These are phyloP conservation scores for Ephialtes manifestator DNA, from an alignment of 2,888 invertebrate species.

Conservation along the genomic window DNA sequence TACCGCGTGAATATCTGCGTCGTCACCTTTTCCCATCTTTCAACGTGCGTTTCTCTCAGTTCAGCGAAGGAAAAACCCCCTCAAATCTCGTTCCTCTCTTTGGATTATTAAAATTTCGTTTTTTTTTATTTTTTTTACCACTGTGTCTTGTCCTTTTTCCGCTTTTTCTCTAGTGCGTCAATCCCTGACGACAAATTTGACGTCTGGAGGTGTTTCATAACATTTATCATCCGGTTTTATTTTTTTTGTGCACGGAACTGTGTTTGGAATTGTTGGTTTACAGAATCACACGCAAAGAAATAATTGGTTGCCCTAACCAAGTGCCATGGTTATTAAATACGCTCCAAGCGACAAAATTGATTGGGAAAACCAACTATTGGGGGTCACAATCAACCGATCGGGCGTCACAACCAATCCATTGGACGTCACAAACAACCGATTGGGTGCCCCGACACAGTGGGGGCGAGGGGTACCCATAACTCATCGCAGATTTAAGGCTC, in stretches of 20 bases:
- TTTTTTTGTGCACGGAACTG: constrained; percentile 17
- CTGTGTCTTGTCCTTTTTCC: too few relatives aligned
- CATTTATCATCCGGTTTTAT: constrained; percentile 6
- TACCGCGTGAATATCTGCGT: constrained; percentile 59
- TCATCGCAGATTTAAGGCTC: constrained; percentile 87
- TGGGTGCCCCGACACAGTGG: constrained; percentile 64
- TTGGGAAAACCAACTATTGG: too few relatives aligned
- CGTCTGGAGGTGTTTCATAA: constrained; percentile 13
- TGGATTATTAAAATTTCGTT: constrained; percentile 67
- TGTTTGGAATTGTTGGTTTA: not conserved
- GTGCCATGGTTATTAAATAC: too few relatives aligned
- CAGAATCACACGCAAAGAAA: too few relatives aligned
- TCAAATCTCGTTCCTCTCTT: constrained; percentile 32
- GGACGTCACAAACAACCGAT: too few relatives aligned
- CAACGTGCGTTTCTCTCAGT: too few relatives aligned
- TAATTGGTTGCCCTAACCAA: too few relatives aligned
- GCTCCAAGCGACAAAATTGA: too few relatives aligned
- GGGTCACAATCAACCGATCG: too few relatives aligned
- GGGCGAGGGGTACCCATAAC: constrained; percentile 84
- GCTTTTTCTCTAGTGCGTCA: constrained; percentile 48
- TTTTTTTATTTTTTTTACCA: too few relatives aligned
- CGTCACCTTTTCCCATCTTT: not conserved
- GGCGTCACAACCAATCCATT: too few relatives aligned
- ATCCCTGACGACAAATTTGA: constrained; percentile 67
- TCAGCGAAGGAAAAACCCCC: constrained; percentile 4